Conservation (phyloP, 2,888 invertebrate genomes). For the Macaria liturata region DNA sequence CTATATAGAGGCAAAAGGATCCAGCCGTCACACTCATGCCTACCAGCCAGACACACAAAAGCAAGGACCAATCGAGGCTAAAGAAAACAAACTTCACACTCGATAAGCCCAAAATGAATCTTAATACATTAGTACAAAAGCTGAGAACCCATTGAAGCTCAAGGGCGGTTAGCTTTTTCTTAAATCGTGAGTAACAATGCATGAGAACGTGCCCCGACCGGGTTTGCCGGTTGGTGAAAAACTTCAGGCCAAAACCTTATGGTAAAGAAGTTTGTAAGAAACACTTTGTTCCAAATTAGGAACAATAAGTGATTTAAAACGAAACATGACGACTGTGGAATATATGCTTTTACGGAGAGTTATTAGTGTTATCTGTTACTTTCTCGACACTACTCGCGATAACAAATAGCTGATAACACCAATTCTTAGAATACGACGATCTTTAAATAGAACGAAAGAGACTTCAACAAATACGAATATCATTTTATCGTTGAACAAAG, state of each 20-base stretch:
- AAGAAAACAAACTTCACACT: slow-evolving; percentile 56
- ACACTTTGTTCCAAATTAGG: slow-evolving; percentile 37
- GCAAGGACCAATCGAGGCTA: slow-evolving; percentile 58
- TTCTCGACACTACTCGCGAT: slow-evolving; percentile 47
- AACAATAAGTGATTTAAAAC: slow-evolving; percentile 33
- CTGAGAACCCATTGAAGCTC: slow-evolving; percentile 46
- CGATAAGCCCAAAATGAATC: slow-evolving; percentile 53
- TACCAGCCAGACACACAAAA: slow-evolving; percentile 72
- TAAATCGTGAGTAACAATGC: slow-evolving; percentile 51
- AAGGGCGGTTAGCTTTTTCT: slow-evolving; percentile 56
- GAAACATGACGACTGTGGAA: slow-evolving; percentile 18
- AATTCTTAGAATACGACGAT: slow-evolving; percentile 53
- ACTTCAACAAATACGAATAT: slow-evolving; percentile 35
- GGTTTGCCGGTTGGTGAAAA: slow-evolving; percentile 72
- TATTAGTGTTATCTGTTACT: slow-evolving; percentile 31
- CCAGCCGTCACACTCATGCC: slow-evolving; percentile 76
- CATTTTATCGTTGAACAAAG: slow-evolving; percentile 20
- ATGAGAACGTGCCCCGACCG: slow-evolving; percentile 79
- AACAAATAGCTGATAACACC: slow-evolving; percentile 56
- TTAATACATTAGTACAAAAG: slow-evolving; percentile 58
- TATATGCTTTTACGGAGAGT: slow-evolving; percentile 24
- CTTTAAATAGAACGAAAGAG: slow-evolving; percentile 51
- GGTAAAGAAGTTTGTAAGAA: slow-evolving; percentile 32
- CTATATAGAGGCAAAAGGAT: slow-evolving; percentile 72
- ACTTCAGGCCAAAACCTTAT: slow-evolving; percentile 43